Percentiles rank a stretch among this genome's conserved stretches.
Conservation (phyloP, 2,797 vertebrate species). For the Bovichtus diacanthus region DNA sequence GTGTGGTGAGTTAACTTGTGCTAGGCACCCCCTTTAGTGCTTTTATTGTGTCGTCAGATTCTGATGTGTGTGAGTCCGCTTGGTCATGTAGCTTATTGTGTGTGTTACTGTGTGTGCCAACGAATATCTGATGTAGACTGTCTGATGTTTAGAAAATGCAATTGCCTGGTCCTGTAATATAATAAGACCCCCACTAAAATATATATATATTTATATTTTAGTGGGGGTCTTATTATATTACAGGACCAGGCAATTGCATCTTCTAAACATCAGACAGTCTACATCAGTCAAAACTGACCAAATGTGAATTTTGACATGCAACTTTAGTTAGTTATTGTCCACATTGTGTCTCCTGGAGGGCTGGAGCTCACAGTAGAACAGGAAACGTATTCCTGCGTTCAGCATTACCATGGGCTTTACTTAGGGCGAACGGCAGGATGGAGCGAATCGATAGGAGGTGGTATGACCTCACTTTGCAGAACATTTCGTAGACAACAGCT, state of each 20-base stretch:
- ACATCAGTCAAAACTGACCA: neutral
- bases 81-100: slow-evolving; percentile 4
- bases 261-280: neutral
- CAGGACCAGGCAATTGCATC: neutral
- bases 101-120: slow-evolving; percentile 27
- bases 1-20: slow-evolving; percentile 31
- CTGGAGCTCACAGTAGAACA: neutral
- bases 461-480: neutral
- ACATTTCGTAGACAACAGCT: slow-evolving; percentile 23
- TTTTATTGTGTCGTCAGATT: slow-evolving; percentile 41
- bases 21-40: slow-evolving; percentile 54
- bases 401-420: neutral
- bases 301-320: neutral
- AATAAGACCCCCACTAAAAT: too few species aligned
- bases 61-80: slow-evolving; percentile 34
- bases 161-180: neutral
- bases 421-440: neutral
- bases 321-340: neutral
- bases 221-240: too few species aligned
- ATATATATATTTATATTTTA: too few species aligned
- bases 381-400: neutral
- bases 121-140: neutral
- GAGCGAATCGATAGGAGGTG: neutral
- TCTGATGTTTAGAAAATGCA: neutral
- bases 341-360: neutral